Percentiles rank a stretch among this genome's conserved stretches.
Evolutionary conservation across 1,140 invertebrate genomes (phyloP).

Genomic region (Hyles euphorbiae): DNA sequence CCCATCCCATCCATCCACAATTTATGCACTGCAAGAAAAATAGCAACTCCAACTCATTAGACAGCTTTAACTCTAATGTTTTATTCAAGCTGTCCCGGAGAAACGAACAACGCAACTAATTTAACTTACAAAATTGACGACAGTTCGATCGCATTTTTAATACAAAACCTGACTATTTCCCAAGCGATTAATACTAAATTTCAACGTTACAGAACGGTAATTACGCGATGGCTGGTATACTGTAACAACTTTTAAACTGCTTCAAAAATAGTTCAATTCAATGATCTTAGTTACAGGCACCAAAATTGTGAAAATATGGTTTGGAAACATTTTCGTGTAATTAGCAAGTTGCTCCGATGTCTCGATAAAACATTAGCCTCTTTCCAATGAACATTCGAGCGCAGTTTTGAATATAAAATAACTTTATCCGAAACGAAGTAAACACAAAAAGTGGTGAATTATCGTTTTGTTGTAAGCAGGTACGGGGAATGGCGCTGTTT

Average conservation of each 20-base stretch:
- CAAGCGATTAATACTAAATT: slow-evolving; percentile 30
- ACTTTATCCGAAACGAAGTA: too few relatives aligned
- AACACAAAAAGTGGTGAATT: too few relatives aligned
- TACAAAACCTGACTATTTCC: slow-evolving; percentile 37
- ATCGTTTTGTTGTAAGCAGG: neutral
- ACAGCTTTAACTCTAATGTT: slow-evolving; percentile 67
- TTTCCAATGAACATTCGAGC: too few relatives aligned
- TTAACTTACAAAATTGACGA: slow-evolving; percentile 71
- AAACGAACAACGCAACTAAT: slow-evolving; percentile 64
- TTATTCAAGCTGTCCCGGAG: slow-evolving; percentile 58
- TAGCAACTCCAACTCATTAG: slow-evolving; percentile 61
- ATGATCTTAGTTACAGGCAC: too few relatives aligned
- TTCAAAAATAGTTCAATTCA: too few relatives aligned
- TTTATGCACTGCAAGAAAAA: slow-evolving; percentile 68
- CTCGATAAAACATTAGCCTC: too few relatives aligned
- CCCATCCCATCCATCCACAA: slow-evolving; percentile 57
- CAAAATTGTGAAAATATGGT: too few relatives aligned
- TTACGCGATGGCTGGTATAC: neutral
- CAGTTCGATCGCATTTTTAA: slow-evolving; percentile 55
- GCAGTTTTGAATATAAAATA: too few relatives aligned
- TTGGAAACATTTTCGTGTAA: too few relatives aligned
- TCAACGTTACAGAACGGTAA: neutral
- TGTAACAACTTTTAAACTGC: too few relatives aligned
- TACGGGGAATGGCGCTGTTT: slow-evolving; percentile 1
- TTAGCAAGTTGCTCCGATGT: too few relatives aligned